These are phyloP conservation scores for Aldrovandia affinis DNA, from an alignment of 2,797 vertebrate genomes.

Conservation along the genomic window DNA sequence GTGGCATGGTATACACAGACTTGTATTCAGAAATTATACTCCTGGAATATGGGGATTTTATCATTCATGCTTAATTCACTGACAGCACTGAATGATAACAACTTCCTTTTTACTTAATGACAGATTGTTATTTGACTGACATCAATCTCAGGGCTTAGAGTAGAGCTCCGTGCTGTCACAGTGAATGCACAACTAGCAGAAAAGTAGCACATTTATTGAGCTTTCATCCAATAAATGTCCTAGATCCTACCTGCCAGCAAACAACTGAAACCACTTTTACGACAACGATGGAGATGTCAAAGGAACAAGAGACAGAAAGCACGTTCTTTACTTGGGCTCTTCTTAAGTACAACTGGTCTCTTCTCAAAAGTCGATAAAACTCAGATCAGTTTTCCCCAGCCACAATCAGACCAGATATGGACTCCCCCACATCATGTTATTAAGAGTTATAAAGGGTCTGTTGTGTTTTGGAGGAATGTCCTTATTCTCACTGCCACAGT, in stretches of 20 bases:
- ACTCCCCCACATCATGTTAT: not conserved
- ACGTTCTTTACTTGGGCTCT: not conserved
- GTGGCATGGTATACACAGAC: not conserved
- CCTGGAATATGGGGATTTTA: not conserved
- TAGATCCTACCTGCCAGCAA: not conserved
- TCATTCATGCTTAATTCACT: not conserved
- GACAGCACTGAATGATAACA: not conserved
- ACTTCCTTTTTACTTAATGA: not conserved
- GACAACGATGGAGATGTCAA: not conserved
- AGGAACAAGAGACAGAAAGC: not conserved
- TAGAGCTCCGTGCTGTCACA: not conserved
- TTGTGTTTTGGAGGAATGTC: not conserved
- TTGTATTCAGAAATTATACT: not conserved
- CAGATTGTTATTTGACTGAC: not conserved
- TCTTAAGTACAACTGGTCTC: not conserved
- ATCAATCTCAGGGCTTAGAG: conserved; percentile 2
- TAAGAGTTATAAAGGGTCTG: not conserved
- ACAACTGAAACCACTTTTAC: not conserved
- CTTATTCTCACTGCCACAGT: not conserved
- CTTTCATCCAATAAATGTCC: too few species aligned
- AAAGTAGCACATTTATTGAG: not conserved
- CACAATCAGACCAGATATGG: not conserved
- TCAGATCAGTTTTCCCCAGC: not conserved
- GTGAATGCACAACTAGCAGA: not conserved
- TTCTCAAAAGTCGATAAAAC: conserved; percentile 20